Conservation (phyloP, 2,113 vertebrate genomes). For the Rutilus rutilus region DNA sequence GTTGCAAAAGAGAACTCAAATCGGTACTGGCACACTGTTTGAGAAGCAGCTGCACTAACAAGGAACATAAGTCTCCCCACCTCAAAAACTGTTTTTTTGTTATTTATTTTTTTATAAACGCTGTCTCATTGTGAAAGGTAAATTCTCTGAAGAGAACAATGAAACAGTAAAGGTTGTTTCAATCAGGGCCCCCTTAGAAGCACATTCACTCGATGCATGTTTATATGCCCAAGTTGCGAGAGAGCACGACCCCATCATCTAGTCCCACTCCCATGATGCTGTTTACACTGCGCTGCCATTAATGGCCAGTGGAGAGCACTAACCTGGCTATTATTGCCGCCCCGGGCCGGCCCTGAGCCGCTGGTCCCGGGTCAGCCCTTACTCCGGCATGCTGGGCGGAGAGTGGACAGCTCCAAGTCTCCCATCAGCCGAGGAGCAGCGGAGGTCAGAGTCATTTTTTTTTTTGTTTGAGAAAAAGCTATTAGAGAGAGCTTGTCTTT, state of each 20-base stretch:
- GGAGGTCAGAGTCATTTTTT: slow-evolving; percentile 50
- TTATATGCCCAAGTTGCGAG: background rate
- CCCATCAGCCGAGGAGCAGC: slow-evolving; percentile 32
- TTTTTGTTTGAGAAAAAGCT: slow-evolving; percentile 48
- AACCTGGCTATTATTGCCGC: slow-evolving; percentile 13
- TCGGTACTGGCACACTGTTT: no score
- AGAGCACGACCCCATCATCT: slow-evolving; percentile 29
- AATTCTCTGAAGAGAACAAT: slow-evolving; percentile 13
- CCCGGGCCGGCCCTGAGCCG: background rate
- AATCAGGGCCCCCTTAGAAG: background rate
- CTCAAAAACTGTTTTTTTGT: background rate
- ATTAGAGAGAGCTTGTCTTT: slow-evolving; percentile 54
- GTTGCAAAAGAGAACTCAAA: no score
- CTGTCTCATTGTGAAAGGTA: background rate
- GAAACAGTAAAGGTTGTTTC: background rate
- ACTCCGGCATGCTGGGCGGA: background rate
- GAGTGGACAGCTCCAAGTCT: slow-evolving; percentile 42
- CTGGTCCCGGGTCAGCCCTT: slow-evolving; percentile 15
- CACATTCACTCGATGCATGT: slow-evolving; percentile 18
- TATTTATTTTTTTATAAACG: background rate
- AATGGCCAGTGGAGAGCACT: slow-evolving; percentile 33
- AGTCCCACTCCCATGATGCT: slow-evolving; percentile 22
- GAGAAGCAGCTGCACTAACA: background rate
- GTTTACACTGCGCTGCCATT: slow-evolving; percentile 39
- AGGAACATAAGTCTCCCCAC: background rate